A percentile compares a stretch with the other conserved stretches of the same genome.
phyloP scores from a whole-genome alignment of 2,888 invertebrate species.

The Eugnorisma glareosa region DNA sequence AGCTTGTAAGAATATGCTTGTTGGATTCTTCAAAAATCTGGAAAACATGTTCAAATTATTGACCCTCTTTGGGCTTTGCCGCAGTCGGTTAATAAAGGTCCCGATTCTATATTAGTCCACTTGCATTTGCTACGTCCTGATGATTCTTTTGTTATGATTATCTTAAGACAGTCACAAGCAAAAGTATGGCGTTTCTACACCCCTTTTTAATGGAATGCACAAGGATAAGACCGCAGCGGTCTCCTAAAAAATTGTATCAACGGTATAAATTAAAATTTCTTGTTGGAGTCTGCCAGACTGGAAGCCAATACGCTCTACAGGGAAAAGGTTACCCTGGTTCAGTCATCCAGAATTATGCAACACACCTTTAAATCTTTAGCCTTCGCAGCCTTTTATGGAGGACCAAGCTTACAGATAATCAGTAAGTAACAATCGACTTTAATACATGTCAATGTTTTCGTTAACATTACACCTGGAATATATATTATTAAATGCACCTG shows the following conservation, averaged over 20 bases:
- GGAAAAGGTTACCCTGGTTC: not conserved
- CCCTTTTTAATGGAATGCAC: not conserved
- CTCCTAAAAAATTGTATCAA: not conserved
- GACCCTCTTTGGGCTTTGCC: no score
- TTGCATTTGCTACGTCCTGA: no score
- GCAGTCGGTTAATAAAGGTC: no score
- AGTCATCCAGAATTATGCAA: slow-evolving; percentile 23
- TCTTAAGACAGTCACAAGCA: not conserved
- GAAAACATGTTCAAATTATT: not conserved
- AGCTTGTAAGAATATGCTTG: not conserved
- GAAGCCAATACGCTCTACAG: not conserved
- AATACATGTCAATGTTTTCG: slow-evolving; percentile 36
- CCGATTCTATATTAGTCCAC: not conserved
- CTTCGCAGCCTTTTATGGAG: not conserved
- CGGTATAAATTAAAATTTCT: not conserved
- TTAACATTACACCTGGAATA: slow-evolving; percentile 47
- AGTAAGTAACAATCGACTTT: slow-evolving; percentile 31
- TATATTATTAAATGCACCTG: slow-evolving; percentile 61
- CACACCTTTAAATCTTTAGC: slow-evolving; percentile 39
- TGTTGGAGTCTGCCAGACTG: not conserved
- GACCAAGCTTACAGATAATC: slow-evolving; percentile 40
- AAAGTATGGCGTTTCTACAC: not conserved
- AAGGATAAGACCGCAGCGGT: not conserved
- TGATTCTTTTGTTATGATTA: no score
- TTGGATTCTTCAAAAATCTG: not conserved